Evolutionary conservation across 1,140 invertebrate species (phyloP).

Genomic region (Cydia amplana): DNA sequence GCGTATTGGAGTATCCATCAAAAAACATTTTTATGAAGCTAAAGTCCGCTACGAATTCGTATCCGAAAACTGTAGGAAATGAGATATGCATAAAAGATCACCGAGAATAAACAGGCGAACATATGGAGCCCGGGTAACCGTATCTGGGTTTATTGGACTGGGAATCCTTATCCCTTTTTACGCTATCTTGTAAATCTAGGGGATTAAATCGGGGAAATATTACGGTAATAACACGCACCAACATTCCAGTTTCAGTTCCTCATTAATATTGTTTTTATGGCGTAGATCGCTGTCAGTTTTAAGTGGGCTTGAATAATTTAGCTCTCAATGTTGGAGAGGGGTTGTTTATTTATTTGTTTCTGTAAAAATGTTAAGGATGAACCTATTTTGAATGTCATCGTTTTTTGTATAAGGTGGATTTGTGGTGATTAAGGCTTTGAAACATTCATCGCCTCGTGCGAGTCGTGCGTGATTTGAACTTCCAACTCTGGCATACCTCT

Average conservation of each 20-base stretch:
- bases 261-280: slow-evolving; percentile 29
- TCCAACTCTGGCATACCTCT: too few species aligned
- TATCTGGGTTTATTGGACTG: slow-evolving; percentile 32
- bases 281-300: slow-evolving; percentile 8
- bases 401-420: background rate
- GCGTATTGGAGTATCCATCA: slow-evolving; percentile 18
- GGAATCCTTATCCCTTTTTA: slow-evolving; percentile 28
- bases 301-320: slow-evolving; percentile 11
- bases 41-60: slow-evolving; percentile 33
- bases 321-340: background rate
- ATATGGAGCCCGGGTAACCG: slow-evolving; percentile 17
- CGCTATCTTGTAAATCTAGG: slow-evolving; percentile 27
- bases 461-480: too few species aligned
- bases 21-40: slow-evolving; percentile 33
- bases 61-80: slow-evolving; percentile 35
- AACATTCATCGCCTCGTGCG: too few species aligned
- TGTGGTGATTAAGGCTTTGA: too few species aligned
- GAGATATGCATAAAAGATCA: slow-evolving; percentile 39
- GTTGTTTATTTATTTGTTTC: slow-evolving; percentile 6
- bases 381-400: background rate
- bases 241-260: slow-evolving; percentile 24
- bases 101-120: slow-evolving; percentile 29
- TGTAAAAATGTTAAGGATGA: background rate
- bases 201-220: slow-evolving; percentile 30
- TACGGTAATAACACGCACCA: slow-evolving; percentile 10